Conservation (phyloP, 2,888 invertebrate genomes). For the Pristionchus exspectatus region DNA sequence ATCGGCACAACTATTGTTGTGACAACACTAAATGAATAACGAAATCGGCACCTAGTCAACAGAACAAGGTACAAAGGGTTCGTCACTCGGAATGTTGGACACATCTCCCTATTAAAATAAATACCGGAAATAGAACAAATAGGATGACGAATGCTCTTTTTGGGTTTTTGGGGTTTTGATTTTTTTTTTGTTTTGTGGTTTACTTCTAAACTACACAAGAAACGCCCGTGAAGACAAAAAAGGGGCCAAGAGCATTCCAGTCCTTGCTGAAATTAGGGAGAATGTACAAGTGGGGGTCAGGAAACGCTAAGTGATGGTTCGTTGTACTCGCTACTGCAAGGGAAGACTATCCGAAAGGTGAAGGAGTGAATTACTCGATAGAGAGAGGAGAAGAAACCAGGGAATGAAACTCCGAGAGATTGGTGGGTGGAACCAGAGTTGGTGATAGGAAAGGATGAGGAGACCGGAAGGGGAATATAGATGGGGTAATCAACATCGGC, state of each 20-base stretch:
- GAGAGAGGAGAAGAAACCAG: not conserved
- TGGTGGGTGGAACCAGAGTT: not conserved
- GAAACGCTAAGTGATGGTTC: not conserved
- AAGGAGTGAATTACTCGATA: not conserved
- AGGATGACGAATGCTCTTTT: not conserved
- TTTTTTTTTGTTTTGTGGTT: too few relatives aligned
- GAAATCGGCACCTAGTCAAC: constrained; percentile 10
- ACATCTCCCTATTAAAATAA: too few relatives aligned
- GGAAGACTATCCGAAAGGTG: not conserved
- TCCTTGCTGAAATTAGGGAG: not conserved
- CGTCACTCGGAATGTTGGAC: too few relatives aligned
- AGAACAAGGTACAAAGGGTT: too few relatives aligned
- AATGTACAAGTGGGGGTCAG: not conserved
- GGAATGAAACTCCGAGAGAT: not conserved
- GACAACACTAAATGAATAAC: not conserved
- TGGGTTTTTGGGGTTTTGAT: not conserved
- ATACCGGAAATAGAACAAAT: too few relatives aligned
- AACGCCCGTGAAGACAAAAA: not conserved
- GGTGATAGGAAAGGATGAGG: constrained; percentile 10
- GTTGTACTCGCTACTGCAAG: not conserved
- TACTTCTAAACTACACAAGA: not conserved
- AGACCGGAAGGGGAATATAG: not conserved
- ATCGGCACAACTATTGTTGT: too few relatives aligned
- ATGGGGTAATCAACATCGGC: not conserved
- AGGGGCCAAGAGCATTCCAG: not conserved